Percentiles rank a stretch among this genome's conserved stretches.
Conservation (phyloP, 1,140 invertebrate genomes). For the Andrena cerasifolii region DNA sequence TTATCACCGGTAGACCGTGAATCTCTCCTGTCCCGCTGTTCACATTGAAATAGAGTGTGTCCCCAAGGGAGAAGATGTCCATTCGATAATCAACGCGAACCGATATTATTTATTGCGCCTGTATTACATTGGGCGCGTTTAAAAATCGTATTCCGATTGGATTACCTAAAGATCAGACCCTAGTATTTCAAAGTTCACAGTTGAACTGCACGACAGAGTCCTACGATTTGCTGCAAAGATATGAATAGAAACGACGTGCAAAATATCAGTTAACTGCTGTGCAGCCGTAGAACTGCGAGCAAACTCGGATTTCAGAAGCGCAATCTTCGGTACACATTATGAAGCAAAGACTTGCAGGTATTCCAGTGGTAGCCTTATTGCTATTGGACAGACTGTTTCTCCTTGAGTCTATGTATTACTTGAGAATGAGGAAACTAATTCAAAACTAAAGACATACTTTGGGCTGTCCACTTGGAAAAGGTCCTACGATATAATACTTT, state of each 20-base stretch:
- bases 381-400: too few species aligned
- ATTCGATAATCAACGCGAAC: conserved; percentile 28
- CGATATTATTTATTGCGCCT: conserved; percentile 23
- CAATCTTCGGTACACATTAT: conserved; percentile 4
- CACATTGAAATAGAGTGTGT: conserved; percentile 18
- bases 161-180: background rate
- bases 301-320: background rate
- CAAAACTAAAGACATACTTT: too few species aligned
- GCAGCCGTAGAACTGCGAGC: background rate
- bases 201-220: background rate
- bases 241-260: background rate
- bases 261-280: background rate
- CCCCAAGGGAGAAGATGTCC: conserved; percentile 15
- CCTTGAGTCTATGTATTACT: too few species aligned
- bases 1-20: conserved; percentile 48
- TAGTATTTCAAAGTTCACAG: background rate
- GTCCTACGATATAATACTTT: too few species aligned
- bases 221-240: background rate
- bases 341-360: too few species aligned
- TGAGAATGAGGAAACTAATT: too few species aligned
- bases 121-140: background rate
- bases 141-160: background rate
- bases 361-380: too few species aligned
- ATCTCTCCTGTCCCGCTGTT: conserved; percentile 20
- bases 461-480: too few species aligned